Percentiles rank a stretch among this genome's conserved stretches.
Conservation (phyloP, 1,140 invertebrate genomes). For the Leptinotarsa undecemlineata region DNA sequence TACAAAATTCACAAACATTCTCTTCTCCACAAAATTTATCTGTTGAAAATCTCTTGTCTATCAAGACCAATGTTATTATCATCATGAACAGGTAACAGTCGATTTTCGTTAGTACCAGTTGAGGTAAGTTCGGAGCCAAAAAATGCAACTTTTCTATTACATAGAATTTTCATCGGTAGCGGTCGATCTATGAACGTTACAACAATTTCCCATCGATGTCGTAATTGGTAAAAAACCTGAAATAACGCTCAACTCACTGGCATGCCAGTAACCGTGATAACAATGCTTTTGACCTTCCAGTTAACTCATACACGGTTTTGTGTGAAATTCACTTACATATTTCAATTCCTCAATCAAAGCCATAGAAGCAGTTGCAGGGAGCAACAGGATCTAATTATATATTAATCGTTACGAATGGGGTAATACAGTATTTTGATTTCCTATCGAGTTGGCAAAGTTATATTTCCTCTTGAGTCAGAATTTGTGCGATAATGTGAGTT, state of each 20-base stretch:
- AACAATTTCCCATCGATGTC: conserved; percentile 4
- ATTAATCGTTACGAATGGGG: neutral
- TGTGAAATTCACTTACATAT: neutral
- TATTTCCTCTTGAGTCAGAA: too few relatives aligned
- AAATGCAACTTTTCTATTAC: too few relatives aligned
- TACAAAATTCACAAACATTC: too few relatives aligned
- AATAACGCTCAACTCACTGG: neutral
- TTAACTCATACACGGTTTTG: conserved; percentile 3
- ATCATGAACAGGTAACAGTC: too few relatives aligned
- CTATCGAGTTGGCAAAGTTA: neutral
- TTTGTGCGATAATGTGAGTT: too few relatives aligned
- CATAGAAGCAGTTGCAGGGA: neutral
- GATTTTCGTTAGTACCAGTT: too few relatives aligned
- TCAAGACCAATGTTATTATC: too few relatives aligned
- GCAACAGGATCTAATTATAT: neutral
- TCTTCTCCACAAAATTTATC: too few relatives aligned
- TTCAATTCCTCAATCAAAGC: neutral
- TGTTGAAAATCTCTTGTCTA: too few relatives aligned
- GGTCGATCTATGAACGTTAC: neutral
- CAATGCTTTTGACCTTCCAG: conserved; percentile 11
- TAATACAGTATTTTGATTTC: neutral
- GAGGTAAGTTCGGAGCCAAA: too few relatives aligned
- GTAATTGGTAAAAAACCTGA: conserved; percentile 13
- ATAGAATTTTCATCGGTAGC: too few relatives aligned
- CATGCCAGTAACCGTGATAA: conserved; percentile 11